phyloP scores from a whole-genome alignment of 2,113 vertebrate species.

The Dipodomys merriami region DNA sequence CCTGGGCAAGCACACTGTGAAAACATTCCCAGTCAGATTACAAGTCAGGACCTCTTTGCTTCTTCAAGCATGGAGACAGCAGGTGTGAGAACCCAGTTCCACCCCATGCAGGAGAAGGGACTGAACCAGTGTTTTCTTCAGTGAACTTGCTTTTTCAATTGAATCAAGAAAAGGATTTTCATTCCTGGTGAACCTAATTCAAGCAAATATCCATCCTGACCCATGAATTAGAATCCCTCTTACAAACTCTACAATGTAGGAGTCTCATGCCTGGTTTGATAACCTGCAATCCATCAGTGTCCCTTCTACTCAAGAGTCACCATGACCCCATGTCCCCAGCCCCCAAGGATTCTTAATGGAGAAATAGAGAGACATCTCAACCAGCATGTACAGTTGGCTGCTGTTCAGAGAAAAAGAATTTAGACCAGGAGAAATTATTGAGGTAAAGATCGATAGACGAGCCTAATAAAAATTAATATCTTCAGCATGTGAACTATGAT shows the following conservation, averaged over 20 bases:
- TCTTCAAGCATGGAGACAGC: neutral
- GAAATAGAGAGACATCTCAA: slow-evolving; percentile 46
- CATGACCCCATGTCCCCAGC: slow-evolving; percentile 34
- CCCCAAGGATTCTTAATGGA: slow-evolving; percentile 56
- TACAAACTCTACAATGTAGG: neutral
- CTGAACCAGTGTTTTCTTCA: slow-evolving; percentile 38
- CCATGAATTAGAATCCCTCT: slow-evolving; percentile 34
- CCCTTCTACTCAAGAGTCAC: slow-evolving; percentile 54
- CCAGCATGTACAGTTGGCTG: slow-evolving; percentile 67
- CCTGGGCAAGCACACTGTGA: neutral
- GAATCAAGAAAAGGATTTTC: slow-evolving; percentile 63
- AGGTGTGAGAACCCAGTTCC: slow-evolving; percentile 41
- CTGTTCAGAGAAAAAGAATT: slow-evolving; percentile 71
- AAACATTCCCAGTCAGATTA: slow-evolving; percentile 32
- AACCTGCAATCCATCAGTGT: slow-evolving; percentile 38
- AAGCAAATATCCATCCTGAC: slow-evolving; percentile 25
- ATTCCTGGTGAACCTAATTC: slow-evolving; percentile 48
- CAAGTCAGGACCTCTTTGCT: slow-evolving; percentile 39
- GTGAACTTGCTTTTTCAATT: slow-evolving; percentile 48
- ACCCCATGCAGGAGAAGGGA: neutral
- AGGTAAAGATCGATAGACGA: slow-evolving; percentile 72
- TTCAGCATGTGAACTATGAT: slow-evolving; percentile 60
- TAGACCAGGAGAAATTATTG: slow-evolving; percentile 66
- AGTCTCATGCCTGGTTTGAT: slow-evolving; percentile 24
- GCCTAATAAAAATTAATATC: slow-evolving; percentile 80